Evolutionary conservation across 2,113 vertebrate genomes (phyloP), one percentile per base, ranked within the genome.

Genomic region (Periophthalmus modestus): DNA sequence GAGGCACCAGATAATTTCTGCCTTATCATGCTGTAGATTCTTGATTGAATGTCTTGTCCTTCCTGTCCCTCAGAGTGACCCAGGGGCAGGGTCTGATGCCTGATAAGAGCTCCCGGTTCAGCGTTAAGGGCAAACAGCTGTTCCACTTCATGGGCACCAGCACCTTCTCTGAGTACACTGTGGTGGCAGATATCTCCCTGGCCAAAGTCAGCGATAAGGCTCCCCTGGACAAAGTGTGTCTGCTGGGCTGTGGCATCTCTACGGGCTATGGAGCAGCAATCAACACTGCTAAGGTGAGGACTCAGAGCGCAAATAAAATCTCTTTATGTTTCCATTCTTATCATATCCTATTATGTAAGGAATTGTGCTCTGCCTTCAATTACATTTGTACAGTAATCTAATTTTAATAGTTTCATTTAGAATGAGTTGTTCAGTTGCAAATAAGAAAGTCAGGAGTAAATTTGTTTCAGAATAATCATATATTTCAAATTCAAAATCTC

Each of bases 51-150:
- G 58, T 15, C 14, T 33, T 46, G n/a, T 15, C 61, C 15, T 33
- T 65, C 14, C 24, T 65, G 61, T 39, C 16, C 14, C 10, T 52
- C 81, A 94, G 94, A 79, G 76, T 93, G 34, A 94, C 93, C 69
- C 93, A 94, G 75, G 93, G 93, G 21, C 89, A 87, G 71, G 93
- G 93, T 11, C 85, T 93, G 66, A 96, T 99, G 93, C 96, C 97
- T 0, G 97, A 99, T 81, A 94, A 93, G 28, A 98, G 94, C 39
- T 95, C 95, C 68, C 85, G 94, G 66, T 95, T 96, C 89, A 93
- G 94, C 58, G 94, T 93, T 84, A 95, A 90, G 82, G 94, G 94
- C n/a, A 94, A 92, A 79, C 91, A 90, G 73, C 74, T 95, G 66
- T 91, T 94, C 72, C 90, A 96, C 87, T 93, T 95, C 75, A 95